Base-by-base conservation (phyloP, 2,113 vertebrate species). In the Vimba vimba region DNA sequence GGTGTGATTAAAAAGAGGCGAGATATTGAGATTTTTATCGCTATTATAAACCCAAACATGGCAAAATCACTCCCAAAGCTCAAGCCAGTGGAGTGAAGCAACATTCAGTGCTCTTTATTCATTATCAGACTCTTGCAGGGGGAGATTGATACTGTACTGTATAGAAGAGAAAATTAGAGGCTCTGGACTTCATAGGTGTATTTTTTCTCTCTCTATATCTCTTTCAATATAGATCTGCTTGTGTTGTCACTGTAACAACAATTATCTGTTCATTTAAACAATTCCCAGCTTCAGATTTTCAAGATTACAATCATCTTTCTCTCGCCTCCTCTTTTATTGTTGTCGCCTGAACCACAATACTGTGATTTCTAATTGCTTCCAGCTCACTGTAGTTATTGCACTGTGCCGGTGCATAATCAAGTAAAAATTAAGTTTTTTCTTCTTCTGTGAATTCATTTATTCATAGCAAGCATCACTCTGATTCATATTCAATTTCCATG, bases 1-100 rank as follows among this genome's bases (percentile, higher is more conserved):
- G 90, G 86, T 87, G 81, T 62, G 93, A 94, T 93, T 94, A 91
- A 91, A 91, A 94, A 91, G 88, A 89, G 83, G 74, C 13, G 77
- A 87, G 82, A 89, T 89, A 89, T 64, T 64, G 84, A 11, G 82
- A 90, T 92, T 91, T 89, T 86, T 90, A 87, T 89, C 91, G 77
- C 15, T 66, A 74, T 83, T 74, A 79, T 84, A 79, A 55, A 62
- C 68, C 39, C 59, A 81, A 90, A 88, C 87, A 80, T 52, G 69
- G 59, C 4, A 47, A 43, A 55, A 71, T 59, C 17, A 47, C 36
- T 79, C 78, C 36, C n/a, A 62, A 47, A 66, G 79, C 39, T 43
- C 15, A 30, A 57, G 43, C 43, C 59, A 68, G 79, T 82, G 60
- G 39, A 64, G 30, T 39, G 77, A 43, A 57, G 25, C n/a, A 78